Base-by-base conservation (phyloP, 2,888 invertebrate genomes). In the Leucophenga montana region DNA sequence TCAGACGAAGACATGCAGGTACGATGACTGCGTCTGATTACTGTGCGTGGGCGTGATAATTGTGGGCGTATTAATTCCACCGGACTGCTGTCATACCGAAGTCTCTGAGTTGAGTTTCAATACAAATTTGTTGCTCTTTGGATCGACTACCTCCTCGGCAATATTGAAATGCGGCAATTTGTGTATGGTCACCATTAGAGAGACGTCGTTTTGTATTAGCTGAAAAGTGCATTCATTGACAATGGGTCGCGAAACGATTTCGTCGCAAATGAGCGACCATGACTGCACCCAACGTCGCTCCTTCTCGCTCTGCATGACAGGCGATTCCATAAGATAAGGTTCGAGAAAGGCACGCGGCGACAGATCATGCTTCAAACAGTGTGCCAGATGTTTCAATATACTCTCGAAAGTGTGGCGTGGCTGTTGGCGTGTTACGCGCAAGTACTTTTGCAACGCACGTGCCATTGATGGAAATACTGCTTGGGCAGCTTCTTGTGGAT, bases 381-480 rank as follows among this genome's bases (percentile, higher is more conserved):
- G 93, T 0, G 97, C 95, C 77, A 99, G 90, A 87, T 99, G 97
- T 50, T 93, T 92, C 65, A 99, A 90, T 69, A 99, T 98, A 22
- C 95, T 94, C 85, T 98, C 98, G 66, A 98, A 97, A 0, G 97
- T 95, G 89, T 99, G 98, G 68, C 97, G 90, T 0, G 98, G 98
- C 88, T 99, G 99, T 86, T 99, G 98, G 0, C 98, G 90, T 0
- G 99, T 99, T 1, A 98, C 95, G 11, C 98, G 92, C 71, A 99
- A 90, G 89, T 96, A 99, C 89, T 99, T 99, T 90, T 98, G 98
- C 75, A 99, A 90, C 1, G 99, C 96, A 70, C 98, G 92, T 0
- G 98, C 97, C 91, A 99, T 94, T 8, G 97, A 97, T 1, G 98
- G 98, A 87, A 99, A 99, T 69, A 99, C 97, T 0, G 98, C 97